Percentiles rank a stretch among this genome's conserved stretches.
phyloP scores from a whole-genome alignment of 2,113 vertebrate genomes.

The Vulpes vulpes region DNA sequence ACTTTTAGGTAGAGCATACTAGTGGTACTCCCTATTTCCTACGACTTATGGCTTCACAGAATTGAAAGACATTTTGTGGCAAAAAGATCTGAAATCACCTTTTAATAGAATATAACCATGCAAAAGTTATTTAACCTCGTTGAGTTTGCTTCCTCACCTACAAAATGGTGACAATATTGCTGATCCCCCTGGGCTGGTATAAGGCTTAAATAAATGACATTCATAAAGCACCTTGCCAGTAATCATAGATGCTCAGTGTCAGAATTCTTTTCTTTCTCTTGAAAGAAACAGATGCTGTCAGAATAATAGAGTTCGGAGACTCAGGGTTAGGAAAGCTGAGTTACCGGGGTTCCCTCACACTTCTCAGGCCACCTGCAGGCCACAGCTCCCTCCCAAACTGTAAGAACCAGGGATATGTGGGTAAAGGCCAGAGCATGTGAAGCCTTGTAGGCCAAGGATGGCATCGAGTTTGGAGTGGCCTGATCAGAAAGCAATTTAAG shows the following conservation, averaged over 20 bases:
- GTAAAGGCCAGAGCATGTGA: not conserved
- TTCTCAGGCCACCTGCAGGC: not conserved
- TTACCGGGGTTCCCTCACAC: not conserved
- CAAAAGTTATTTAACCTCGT: not conserved
- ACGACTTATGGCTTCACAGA: not conserved
- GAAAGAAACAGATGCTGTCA: not conserved
- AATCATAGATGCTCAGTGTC: not conserved
- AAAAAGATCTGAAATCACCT: slow-evolving; percentile 18
- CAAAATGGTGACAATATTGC: not conserved
- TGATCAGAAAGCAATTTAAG: not conserved
- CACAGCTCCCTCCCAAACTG: not conserved
- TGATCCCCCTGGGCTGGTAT: not conserved
- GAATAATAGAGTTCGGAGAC: not conserved
- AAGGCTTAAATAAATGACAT: not conserved
- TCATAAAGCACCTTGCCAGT: not conserved
- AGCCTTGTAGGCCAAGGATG: not conserved
- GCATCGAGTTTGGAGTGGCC: not conserved
- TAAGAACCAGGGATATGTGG: not conserved
- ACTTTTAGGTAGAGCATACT: not conserved
- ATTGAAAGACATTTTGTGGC: slow-evolving; percentile 32
- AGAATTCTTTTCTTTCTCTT: not conserved
- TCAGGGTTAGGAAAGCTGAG: not conserved
- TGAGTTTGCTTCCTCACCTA: not conserved
- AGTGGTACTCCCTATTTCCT: not conserved
- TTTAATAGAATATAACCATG: not conserved